phyloP scores from a whole-genome alignment of 2,113 vertebrate genomes.

The Circaetus cinerascens region DNA sequence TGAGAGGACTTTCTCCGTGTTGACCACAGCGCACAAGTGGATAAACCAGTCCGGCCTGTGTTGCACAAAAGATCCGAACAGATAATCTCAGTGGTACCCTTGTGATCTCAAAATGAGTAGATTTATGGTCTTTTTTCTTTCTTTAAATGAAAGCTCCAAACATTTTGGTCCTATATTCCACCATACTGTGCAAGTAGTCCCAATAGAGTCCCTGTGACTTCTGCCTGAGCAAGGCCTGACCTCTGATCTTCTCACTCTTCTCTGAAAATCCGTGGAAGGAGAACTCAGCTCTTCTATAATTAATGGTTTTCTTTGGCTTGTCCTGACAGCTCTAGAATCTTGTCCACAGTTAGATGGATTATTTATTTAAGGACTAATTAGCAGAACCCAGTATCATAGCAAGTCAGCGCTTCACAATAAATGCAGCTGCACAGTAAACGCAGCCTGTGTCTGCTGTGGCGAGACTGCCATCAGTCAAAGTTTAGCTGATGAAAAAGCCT shows the following conservation, averaged over 20 bases:
- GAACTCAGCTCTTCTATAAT: background rate
- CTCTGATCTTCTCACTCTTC: background rate
- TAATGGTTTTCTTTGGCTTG: background rate
- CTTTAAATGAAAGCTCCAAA: background rate
- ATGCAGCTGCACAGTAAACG: conserved; percentile 1
- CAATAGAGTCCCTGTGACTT: background rate
- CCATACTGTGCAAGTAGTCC: background rate
- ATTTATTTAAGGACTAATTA: conserved; percentile 46
- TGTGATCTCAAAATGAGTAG: background rate
- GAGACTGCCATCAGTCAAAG: conserved; percentile 8
- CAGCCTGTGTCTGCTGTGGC: background rate
- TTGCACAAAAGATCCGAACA: background rate
- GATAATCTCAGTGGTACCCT: background rate
- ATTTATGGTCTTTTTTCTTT: background rate
- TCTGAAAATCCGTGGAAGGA: background rate
- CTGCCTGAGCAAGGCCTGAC: background rate
- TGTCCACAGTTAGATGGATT: background rate
- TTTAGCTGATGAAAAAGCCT: conserved; percentile 6
- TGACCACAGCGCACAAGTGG: background rate
- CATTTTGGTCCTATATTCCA: background rate
- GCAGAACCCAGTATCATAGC: background rate
- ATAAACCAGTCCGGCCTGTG: background rate
- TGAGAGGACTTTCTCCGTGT: background rate
- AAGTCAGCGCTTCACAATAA: conserved; percentile 15
- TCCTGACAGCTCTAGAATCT: background rate